Conservation (phyloP, 2,113 vertebrate species). For the Campylorhamphus procurvoides region DNA sequence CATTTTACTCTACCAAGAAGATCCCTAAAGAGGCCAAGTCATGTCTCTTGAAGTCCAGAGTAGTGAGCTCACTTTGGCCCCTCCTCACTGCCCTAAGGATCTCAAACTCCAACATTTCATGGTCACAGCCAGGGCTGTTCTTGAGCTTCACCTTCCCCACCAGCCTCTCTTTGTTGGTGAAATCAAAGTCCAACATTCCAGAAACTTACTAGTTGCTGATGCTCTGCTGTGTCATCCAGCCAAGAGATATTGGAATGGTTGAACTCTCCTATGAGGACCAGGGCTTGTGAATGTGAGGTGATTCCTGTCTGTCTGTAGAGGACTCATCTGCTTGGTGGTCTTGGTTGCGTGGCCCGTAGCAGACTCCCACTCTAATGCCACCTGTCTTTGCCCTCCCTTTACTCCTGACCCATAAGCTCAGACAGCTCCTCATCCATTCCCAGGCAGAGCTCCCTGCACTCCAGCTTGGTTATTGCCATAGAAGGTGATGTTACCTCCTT, state of each 20-base stretch:
- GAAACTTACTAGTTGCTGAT: background rate
- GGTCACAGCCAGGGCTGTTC: background rate
- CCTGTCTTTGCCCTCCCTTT: background rate
- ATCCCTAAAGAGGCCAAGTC: background rate
- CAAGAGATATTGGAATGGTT: background rate
- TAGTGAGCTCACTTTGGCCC: background rate
- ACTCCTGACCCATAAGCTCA: rapidly evolving
- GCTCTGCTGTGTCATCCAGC: background rate
- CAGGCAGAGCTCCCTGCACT: background rate
- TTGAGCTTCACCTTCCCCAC: background rate
- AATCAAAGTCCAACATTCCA: background rate
- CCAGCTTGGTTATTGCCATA: background rate
- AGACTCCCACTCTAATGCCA: background rate
- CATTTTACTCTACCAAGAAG: background rate
- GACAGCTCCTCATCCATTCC: background rate
- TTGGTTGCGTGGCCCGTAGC: background rate
- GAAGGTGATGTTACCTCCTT: background rate
- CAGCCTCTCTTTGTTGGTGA: background rate
- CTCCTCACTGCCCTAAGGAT: background rate
- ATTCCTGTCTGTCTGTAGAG: background rate
- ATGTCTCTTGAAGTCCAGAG: background rate
- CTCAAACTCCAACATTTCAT: background rate
- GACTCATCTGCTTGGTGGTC: background rate
- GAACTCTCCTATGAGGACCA: background rate
- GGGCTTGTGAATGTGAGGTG: background rate